Evolutionary conservation across 1,140 invertebrate genomes (phyloP), one percentile per base, ranked within the genome.

Genomic region (Papilio machaon): DNA sequence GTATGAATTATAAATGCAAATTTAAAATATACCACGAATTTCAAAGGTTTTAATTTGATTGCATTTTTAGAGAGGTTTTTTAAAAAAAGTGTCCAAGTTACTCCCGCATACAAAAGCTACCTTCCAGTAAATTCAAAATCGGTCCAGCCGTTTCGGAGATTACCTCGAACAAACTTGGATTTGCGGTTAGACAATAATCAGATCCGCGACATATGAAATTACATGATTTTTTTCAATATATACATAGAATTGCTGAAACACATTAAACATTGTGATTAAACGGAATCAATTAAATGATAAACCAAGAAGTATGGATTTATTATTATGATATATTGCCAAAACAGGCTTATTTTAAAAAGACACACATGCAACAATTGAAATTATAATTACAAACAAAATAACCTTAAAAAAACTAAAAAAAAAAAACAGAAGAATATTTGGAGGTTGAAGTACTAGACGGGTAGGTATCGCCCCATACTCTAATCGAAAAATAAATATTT

Each of bases 401-500:
- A 1, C 4, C 3, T 43, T 6, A 43, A 43, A 43, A 43, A 43
- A 43, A 43, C 38, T 43, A 43, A 43, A 2, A 17, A 5, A 1
- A n/a, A 19, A 58, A 58, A 58, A 58, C 54, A 58, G n/a, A 58
- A 9, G 7, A 58, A 64, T 30, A 30, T 13, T 64, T 64, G 60
- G 11, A 30, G 60, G 23, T 70, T 10, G 30, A 38, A 70, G 64
- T 38, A 70, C 35, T 35, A 6, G 30, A 70, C 23, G 30, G 4
- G 5, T 60, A 2, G 2, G 13, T 35, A 38, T 15, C 64, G 64
- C 30, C 4, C 30, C 64, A 70, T 70, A 38, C 64, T 70, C 64
- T 70, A 70, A 70, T 70, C 64, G 64, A 35, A 30, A 70, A 70
- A 70, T 70, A 70, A 70, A 70, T 35, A 70, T 70, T 70, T 70